phyloP scores from a whole-genome alignment of 1,140 invertebrate species.

The Heliconius hewitsoni region DNA sequence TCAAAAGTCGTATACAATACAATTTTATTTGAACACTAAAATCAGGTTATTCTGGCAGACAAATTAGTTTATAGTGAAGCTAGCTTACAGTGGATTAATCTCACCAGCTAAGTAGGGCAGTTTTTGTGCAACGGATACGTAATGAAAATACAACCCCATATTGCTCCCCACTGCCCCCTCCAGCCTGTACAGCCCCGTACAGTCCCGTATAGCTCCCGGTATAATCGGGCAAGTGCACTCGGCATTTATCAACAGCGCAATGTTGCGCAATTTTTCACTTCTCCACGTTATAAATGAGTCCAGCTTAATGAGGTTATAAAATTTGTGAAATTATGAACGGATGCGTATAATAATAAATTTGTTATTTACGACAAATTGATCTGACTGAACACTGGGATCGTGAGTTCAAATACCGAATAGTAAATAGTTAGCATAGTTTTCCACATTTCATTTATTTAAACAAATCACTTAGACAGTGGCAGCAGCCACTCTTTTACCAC shows the following conservation, averaged over 20 bases:
- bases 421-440: background rate
- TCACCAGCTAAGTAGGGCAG: background rate
- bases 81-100: conserved; percentile 1
- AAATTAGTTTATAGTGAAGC: background rate
- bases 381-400: too few relatives aligned
- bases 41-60: background rate
- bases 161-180: background rate
- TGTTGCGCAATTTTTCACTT: conserved; percentile 26
- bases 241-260: conserved; percentile 27
- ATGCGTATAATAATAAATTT: background rate
- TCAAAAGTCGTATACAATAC: too few relatives aligned
- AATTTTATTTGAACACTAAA: too few relatives aligned
- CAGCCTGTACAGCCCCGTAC: background rate
- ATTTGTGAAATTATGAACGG: conserved; percentile 11
- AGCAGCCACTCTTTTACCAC: too few relatives aligned
- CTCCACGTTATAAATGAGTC: conserved; percentile 16
- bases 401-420: background rate
- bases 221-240: conserved; percentile 30
- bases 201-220: conserved; percentile 20
- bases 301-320: conserved; percentile 22
- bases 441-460: background rate
- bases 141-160: conserved; percentile 5
- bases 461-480: too few relatives aligned
- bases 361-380: too few relatives aligned
- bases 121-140: conserved; percentile 13